Evolutionary conservation across 2,888 invertebrate genomes (phyloP), one percentile per base, ranked within the genome.

Genomic region (Alviniconcha strummeri): DNA sequence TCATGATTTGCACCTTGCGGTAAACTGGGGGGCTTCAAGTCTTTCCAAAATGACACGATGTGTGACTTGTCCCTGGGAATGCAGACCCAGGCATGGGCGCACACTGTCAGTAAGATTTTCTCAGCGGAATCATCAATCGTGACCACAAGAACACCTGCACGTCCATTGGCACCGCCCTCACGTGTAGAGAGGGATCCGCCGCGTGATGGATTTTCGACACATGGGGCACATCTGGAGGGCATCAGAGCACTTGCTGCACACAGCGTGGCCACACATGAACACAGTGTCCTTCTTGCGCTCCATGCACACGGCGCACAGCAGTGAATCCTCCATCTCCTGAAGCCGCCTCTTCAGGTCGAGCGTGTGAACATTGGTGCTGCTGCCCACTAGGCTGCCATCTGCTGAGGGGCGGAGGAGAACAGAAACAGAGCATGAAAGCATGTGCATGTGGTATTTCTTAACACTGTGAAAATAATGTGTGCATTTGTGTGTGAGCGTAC

Each of bases 301-400:
- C 97, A 97, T 97, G 93, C 97, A 97, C 89, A 97, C 97, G 83
- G 96, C 96, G 91, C 97, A 97, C 92, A 96, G 96, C 90, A 96
- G 96, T 36, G 96, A 96, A 91, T 97, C 97, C 92, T 97, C 97
- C 88, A 97, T 96, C 94, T 97, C 97, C 75, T 96, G 96, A 85
- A 97, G 96, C 94, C 96, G 96, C 88, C 96, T 96, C 84, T 89
- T 88, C 75, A 90, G 80, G 52, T 84, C 79, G 8, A 72, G 56
- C 64, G 72, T 84, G 1, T 36, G 36, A 3, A 36, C 36, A 69
- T 82, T 52, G 60, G 19, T 64, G 5, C 52, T 54, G 1, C 19
- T 57, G 11, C 54, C 84, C 72, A 86, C 82, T 5, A 80, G 8
- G 13, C 77, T 82, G 75, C 85, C 85, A 79, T 86, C 87, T 87